phyloP scores from a whole-genome alignment of 2,113 vertebrate genomes.

The rat (Rattus norvegicus) region GRCr8 NC_086027.1:111835501-111836000 shows the following conservation, averaged over 20 bases:
- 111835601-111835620: constrained; percentile 33
- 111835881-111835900: constrained; percentile 67
- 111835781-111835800: constrained; percentile 59
- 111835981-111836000: constrained; percentile 60
- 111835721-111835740: neutral
- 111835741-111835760: constrained; percentile 46
- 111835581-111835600: constrained; percentile 36
- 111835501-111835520: neutral
- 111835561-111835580: constrained; percentile 39
- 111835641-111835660: constrained; percentile 55
- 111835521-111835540: neutral
- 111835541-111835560: neutral
- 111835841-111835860: constrained; percentile 65
- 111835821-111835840: constrained; percentile 63
- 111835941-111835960: constrained; percentile 41
- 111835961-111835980: constrained; percentile 67
- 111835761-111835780: constrained; percentile 62
- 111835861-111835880: constrained; percentile 62
- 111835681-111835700: constrained; percentile 47
- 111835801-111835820: constrained; percentile 55
- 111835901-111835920: constrained; percentile 63
- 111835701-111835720: constrained; percentile 51
- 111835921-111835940: constrained; percentile 64
- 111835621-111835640: constrained; percentile 57
- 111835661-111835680: constrained; percentile 44